phyloP scores from a whole-genome alignment of 2,888 invertebrate species.

The Steinernema hermaphroditum region DNA sequence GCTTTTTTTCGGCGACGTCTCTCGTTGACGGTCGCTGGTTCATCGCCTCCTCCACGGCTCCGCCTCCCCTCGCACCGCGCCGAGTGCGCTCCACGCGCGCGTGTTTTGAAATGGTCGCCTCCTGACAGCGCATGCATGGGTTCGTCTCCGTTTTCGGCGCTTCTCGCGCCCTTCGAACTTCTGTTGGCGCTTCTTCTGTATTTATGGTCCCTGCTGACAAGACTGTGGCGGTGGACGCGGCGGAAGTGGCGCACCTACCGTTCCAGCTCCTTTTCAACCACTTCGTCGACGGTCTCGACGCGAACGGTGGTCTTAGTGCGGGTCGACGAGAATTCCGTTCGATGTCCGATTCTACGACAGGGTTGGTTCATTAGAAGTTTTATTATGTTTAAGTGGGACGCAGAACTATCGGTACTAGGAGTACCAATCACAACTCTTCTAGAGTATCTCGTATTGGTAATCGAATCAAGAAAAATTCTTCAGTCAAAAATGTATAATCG shows the following conservation, averaged over 20 bases:
- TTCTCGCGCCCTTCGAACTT: neutral
- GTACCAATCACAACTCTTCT: too few species aligned
- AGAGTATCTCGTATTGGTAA: too few species aligned
- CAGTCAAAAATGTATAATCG: too few species aligned
- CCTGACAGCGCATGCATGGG: slow-evolving; percentile 21
- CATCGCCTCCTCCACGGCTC: neutral
- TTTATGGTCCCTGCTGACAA: neutral
- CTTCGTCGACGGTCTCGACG: slow-evolving; percentile 25
- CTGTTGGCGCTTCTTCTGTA: neutral
- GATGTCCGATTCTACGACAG: slow-evolving; percentile 12
- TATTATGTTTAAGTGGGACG: neutral
- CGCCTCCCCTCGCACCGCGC: neutral
- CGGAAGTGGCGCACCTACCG: neutral
- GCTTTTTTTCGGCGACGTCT: neutral
- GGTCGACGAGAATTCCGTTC: neutral
- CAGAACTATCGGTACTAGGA: too few species aligned
- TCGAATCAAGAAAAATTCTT: too few species aligned
- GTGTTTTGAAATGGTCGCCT: slow-evolving; percentile 28
- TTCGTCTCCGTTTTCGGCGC: neutral
- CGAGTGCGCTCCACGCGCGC: slow-evolving; percentile 19
- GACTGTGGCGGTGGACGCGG: neutral
- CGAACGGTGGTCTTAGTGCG: slow-evolving; percentile 24
- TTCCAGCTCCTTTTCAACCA: neutral
- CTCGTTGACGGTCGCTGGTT: neutral
- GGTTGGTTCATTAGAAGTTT: neutral